These are phyloP conservation scores for Coranthus polyacanthus DNA, from an alignment of 2,797 vertebrate species.

Conservation along the genomic window DNA sequence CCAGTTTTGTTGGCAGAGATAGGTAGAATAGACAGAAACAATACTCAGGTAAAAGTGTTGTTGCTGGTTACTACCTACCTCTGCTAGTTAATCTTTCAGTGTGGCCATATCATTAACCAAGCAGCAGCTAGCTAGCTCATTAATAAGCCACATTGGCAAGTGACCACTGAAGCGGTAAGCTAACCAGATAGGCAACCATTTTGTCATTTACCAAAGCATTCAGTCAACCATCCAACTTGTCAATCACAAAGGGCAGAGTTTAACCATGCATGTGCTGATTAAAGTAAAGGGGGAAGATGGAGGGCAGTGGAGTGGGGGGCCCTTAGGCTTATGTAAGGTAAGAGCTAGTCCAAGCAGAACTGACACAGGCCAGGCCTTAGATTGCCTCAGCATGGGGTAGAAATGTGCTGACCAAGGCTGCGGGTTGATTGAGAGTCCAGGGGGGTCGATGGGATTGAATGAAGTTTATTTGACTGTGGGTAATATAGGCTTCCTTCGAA, in stretches of 20 bases:
- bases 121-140: not conserved
- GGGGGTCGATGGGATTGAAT: slow-evolving; percentile 40
- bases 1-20: slow-evolving; percentile 12
- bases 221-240: slow-evolving; percentile 30
- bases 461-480: slow-evolving; percentile 74
- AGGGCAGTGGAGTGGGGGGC: not conserved
- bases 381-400: slow-evolving; percentile 68
- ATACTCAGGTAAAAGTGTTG: no score
- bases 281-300: slow-evolving; percentile 42
- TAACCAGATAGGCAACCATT: slow-evolving; percentile 11
- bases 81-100: no score
- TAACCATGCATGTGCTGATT: slow-evolving; percentile 63
- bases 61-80: no score
- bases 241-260: slow-evolving; percentile 50
- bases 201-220: slow-evolving; percentile 7
- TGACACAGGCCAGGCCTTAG: slow-evolving; percentile 67
- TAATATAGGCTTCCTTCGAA: slow-evolving; percentile 74
- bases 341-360: slow-evolving; percentile 65
- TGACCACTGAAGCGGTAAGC: slow-evolving; percentile 2
- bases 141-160: not conserved
- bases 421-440: slow-evolving; percentile 53
- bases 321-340: slow-evolving; percentile 67
- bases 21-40: not conserved
- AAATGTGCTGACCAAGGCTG: slow-evolving; percentile 75
- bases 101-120: not conserved